These are phyloP conservation scores for Coracias cyanogaster DNA, from an alignment of 2,797 vertebrate species.

Conservation along the genomic window DNA sequence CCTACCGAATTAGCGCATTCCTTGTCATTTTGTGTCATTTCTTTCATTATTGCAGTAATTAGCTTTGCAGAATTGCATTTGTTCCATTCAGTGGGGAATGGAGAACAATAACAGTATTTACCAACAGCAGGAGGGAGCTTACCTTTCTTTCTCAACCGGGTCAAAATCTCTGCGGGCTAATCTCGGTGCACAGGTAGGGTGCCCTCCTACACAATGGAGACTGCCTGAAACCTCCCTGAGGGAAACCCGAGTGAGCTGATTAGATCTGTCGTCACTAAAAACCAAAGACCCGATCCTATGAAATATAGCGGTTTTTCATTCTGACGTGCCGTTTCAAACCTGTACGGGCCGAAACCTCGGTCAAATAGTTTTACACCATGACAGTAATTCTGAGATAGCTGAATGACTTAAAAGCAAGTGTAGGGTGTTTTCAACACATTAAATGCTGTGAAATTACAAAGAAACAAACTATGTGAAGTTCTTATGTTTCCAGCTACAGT, in stretches of 20 bases:
- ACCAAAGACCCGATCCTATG: neutral
- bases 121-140: slow-evolving; percentile 62
- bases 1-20: slow-evolving; percentile 63
- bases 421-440: neutral
- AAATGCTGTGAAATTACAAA: neutral
- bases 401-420: neutral
- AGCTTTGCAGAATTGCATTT: slow-evolving; percentile 56
- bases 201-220: slow-evolving; percentile 54
- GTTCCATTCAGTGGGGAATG: slow-evolving; percentile 42
- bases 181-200: slow-evolving; percentile 21
- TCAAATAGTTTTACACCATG: neutral
- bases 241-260: slow-evolving; percentile 3
- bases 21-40: slow-evolving; percentile 48
- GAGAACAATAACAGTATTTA: slow-evolving; percentile 77
- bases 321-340: neutral
- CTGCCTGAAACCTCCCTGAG: slow-evolving; percentile 32
- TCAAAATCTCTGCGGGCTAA: slow-evolving; percentile 60
- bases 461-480: neutral
- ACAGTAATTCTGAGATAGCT: neutral
- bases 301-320: slow-evolving; percentile 9
- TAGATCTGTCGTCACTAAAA: slow-evolving; percentile 49
- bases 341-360: neutral
- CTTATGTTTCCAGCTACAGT: neutral
- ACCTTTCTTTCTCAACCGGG: slow-evolving; percentile 68
- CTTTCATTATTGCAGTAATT: slow-evolving; percentile 73